Percentiles rank a stretch among this genome's conserved stretches.
phyloP scores from a whole-genome alignment of 2,113 vertebrate species.

The Corvus moneduloides region DNA sequence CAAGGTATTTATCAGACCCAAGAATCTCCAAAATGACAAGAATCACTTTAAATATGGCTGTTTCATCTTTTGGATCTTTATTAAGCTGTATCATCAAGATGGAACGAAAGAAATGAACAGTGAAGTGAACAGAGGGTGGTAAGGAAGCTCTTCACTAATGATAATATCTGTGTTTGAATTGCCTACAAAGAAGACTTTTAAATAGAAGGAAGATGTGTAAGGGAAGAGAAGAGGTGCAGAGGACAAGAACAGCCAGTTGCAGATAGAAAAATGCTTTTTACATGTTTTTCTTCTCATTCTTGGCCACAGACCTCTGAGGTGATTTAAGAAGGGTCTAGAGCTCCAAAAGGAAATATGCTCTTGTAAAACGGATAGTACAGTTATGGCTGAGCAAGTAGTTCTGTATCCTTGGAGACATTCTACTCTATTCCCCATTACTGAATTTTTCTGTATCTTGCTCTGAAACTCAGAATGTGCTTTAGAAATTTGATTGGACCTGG shows the following conservation, averaged over 20 bases:
- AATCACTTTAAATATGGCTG: neutral
- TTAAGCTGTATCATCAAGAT: neutral
- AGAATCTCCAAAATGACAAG: slow-evolving; percentile 9
- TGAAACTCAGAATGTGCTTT: neutral
- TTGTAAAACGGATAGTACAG: neutral
- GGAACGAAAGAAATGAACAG: neutral
- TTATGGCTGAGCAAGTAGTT: neutral
- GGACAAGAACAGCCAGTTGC: neutral
- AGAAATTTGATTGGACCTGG: neutral
- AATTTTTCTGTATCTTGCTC: neutral
- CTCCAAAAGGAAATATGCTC: neutral
- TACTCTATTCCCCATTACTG: neutral
- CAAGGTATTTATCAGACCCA: neutral
- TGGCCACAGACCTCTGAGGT: neutral
- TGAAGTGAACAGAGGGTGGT: neutral
- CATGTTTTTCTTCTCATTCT: neutral
- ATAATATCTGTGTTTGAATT: neutral
- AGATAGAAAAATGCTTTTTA: neutral
- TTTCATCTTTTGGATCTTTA: neutral
- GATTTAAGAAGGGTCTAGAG: neutral
- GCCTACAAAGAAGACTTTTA: neutral
- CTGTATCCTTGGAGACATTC: neutral
- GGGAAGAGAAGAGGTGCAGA: neutral
- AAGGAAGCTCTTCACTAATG: neutral
- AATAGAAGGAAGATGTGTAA: neutral